Conservation (phyloP, 2,113 vertebrate species). For the Zosterops lateralis region DNA sequence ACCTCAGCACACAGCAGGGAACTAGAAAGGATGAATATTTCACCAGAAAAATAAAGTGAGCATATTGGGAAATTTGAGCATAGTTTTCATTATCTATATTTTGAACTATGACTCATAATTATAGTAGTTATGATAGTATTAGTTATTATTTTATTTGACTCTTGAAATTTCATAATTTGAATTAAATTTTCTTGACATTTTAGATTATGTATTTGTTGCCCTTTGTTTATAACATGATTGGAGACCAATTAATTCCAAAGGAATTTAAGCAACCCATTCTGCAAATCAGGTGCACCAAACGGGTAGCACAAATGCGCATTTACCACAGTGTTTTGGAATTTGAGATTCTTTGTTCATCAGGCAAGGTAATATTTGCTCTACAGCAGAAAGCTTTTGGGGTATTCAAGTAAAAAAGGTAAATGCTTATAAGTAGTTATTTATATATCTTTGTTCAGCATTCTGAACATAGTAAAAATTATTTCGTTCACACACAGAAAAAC, state of each 20-base stretch:
- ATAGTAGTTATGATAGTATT: not conserved
- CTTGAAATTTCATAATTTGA: not conserved
- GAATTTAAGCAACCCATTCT: not conserved
- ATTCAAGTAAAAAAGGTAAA: not conserved
- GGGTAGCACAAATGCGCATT: not conserved
- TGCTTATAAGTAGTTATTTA: not conserved
- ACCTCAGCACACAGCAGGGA: not conserved
- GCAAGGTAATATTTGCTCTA: not conserved
- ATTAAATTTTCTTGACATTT: not conserved
- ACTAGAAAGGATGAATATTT: not conserved
- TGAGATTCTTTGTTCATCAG: not conserved
- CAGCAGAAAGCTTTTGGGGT: fast-evolving
- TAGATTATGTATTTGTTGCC: fast-evolving
- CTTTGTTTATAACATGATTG: not conserved
- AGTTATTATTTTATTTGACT: not conserved
- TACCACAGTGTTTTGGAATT: not conserved
- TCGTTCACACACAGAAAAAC: not conserved
- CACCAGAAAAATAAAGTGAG: not conserved
- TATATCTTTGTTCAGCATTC: not conserved
- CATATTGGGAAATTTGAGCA: not conserved
- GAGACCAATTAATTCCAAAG: not conserved
- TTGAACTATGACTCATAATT: not conserved
- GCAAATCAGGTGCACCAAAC: not conserved
- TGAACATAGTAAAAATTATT: not conserved
- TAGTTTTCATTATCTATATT: not conserved